Evolutionary conservation across 1,140 invertebrate species (phyloP).

Genomic region (Eubasilissa regina): DNA sequence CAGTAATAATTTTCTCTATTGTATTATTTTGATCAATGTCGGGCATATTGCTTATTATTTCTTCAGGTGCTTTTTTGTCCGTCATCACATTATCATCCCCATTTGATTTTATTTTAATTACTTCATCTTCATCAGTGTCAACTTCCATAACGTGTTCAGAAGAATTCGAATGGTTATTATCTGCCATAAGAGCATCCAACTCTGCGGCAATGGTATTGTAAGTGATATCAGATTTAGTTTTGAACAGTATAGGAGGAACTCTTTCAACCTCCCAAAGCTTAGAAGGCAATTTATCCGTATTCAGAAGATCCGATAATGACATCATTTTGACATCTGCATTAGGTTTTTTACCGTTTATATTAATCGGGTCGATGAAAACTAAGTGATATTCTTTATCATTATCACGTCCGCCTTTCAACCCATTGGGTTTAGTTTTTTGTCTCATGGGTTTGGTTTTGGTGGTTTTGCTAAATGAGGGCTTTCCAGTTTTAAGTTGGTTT

Average conservation of each 20-base stretch:
- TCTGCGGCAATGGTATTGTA: constrained; percentile 71
- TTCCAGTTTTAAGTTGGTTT: constrained; percentile 5
- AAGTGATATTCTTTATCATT: constrained; percentile 66
- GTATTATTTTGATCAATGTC: not conserved
- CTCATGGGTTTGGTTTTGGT: not conserved
- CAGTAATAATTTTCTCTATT: constrained; percentile 2
- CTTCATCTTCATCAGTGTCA: not conserved
- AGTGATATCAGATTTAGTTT: constrained; percentile 65
- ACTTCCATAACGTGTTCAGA: not conserved
- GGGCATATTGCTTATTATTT: not conserved
- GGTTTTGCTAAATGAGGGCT: constrained; percentile 3
- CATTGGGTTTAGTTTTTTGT: constrained; percentile 16
- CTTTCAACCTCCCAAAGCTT: constrained; percentile 70
- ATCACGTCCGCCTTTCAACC: not conserved
- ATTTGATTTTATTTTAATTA: not conserved
- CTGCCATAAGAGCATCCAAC: constrained; percentile 69
- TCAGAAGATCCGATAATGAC: constrained; percentile 65
- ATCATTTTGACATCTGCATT: constrained; percentile 62
- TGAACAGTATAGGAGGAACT: constrained; percentile 66
- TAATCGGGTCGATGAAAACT: constrained; percentile 65
- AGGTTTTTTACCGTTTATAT: constrained; percentile 59
- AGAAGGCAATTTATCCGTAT: constrained; percentile 66
- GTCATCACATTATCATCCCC: not conserved
- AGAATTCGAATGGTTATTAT: not conserved
- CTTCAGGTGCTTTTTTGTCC: constrained; percentile 1